phyloP scores from a whole-genome alignment of 2,113 vertebrate species.

The Alosa alosa region DNA sequence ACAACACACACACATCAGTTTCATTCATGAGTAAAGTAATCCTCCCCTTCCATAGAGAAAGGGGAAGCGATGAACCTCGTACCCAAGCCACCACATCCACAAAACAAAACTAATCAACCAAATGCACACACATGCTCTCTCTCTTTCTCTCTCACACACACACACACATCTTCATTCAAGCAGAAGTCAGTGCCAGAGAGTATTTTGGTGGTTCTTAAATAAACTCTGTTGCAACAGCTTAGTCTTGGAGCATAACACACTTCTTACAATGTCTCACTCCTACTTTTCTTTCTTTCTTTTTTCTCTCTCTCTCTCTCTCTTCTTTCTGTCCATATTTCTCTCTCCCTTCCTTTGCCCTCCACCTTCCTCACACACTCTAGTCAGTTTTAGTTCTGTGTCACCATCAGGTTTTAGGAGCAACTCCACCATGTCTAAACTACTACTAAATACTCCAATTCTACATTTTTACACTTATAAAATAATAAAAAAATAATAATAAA shows the following conservation, averaged over 20 bases:
- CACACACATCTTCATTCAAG: not conserved
- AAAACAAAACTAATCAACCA: not conserved
- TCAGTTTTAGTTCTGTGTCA: not conserved
- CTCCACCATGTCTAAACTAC: not conserved
- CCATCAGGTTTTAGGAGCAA: not conserved
- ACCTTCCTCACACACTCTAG: not conserved
- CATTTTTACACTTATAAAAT: not conserved
- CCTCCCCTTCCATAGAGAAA: not conserved
- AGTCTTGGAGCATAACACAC: not conserved
- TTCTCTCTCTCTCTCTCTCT: not conserved
- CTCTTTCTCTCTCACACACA: constrained; percentile 21
- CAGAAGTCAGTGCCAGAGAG: not conserved
- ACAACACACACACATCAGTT: not conserved
- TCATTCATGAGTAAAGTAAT: not conserved
- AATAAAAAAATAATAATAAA: too few species aligned
- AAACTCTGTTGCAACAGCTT: not conserved
- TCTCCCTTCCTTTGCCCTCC: constrained; percentile 36
- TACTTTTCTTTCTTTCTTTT: not conserved
- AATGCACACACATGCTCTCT: constrained; percentile 12
- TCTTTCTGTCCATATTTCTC: not conserved
- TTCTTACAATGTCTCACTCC: not conserved
- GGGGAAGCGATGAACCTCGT: not conserved
- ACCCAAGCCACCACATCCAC: not conserved
- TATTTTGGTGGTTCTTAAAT: not conserved
- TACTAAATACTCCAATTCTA: not conserved